Evolutionary conservation across 1,140 invertebrate genomes (phyloP), one percentile per base, ranked within the genome.

Genomic region (Aphaenogaster floridana): DNA sequence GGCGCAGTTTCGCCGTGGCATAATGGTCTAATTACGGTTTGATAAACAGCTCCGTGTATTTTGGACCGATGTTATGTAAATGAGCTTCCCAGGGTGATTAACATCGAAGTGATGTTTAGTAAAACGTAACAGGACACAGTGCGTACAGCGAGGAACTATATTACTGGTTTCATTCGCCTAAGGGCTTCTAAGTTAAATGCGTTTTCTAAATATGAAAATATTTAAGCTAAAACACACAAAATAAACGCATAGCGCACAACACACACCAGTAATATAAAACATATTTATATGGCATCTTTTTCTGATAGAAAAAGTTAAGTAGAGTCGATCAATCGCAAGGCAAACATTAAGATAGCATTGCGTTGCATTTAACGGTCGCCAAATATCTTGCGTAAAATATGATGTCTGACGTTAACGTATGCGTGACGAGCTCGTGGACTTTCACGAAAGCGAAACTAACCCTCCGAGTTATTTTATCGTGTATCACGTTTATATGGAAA

Each of bases 401-500:
- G 45, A 69, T n/a, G 45, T 86, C 28, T 34, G 64, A 59, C 48
- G 39, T 36, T 64, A 71, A 77, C 72, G 34, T 68, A 39, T 80
- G 48, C 50, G 61, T 52, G 8, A n/a, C 39, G 39, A 81, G 45
- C 50, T 86, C 63, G 76, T 86, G 21, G 52, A 86, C 64, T 83
- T 72, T 83, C 54, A 59, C 68, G 66, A 83, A 68, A 72, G 68
- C n/a, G 13, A 48, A 36, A 21, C 48, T 61, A 74, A 84, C 69
- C 54, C 45, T 74, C 76, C 48, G 71, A 54, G 21, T 69, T 61
- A 86, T 45, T 89, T 61, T 66, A 72, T 78, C 68, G 45, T 69
- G 69, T 69, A 89, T 84, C 69, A 88, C 76, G 50, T 74, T 86
- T 74, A 52, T 79, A 86, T 78, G 87, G 64, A 89, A 87, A 87